Conservation (phyloP, 2,113 vertebrate species). For the Rissa tridactyla region DNA sequence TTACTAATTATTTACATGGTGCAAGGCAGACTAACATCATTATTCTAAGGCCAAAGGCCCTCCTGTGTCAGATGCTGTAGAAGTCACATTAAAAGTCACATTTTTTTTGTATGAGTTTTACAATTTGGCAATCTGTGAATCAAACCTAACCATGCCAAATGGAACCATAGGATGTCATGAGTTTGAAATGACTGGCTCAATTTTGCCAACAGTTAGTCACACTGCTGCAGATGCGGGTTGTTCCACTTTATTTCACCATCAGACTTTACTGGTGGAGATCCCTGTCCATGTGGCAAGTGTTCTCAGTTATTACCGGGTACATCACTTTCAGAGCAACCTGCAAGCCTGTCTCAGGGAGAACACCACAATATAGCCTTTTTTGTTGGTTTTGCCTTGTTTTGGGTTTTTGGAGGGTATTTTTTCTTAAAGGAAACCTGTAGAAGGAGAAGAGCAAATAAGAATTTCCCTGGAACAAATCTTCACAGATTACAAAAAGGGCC, state of each 20-base stretch:
- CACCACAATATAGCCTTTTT: slow-evolving; percentile 2
- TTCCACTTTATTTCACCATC: slow-evolving; percentile 77
- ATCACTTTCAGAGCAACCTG: slow-evolving; percentile 77
- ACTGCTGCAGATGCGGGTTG: slow-evolving; percentile 76
- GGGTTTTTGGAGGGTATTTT: accelerated
- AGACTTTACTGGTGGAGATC: slow-evolving; percentile 78
- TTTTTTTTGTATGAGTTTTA: background rate
- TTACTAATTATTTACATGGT: background rate
- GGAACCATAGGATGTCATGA: background rate
- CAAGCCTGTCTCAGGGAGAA: slow-evolving; percentile 72
- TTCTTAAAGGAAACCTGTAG: background rate
- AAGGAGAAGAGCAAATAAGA: background rate
- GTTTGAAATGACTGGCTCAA: background rate
- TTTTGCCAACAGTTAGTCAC: slow-evolving; percentile 73
- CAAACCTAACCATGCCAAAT: background rate
- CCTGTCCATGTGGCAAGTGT: slow-evolving; percentile 74
- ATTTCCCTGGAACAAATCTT: background rate
- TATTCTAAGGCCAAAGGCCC: background rate
- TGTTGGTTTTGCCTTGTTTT: background rate
- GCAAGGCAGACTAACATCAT: background rate
- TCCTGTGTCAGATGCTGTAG: background rate
- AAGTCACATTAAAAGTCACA: background rate
- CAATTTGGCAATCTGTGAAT: background rate
- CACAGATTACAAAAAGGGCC: background rate
- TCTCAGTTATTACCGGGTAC: slow-evolving; percentile 73